Base-by-base conservation (phyloP, 2,888 invertebrate species). In the Eupithecia abbreviata region DNA sequence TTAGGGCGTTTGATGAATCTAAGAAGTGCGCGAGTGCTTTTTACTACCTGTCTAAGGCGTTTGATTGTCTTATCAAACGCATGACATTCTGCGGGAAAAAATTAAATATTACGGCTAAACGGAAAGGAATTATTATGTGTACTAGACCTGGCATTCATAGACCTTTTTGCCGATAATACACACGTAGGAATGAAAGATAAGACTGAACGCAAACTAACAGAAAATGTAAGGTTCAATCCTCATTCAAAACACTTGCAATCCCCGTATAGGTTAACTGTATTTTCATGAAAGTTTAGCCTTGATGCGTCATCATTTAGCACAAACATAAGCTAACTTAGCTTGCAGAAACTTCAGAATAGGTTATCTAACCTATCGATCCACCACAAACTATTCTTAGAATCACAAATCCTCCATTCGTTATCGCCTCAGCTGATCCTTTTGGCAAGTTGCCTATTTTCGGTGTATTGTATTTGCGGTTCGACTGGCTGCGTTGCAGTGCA, bases 341-440 rank as follows among this genome's bases (percentile, higher is more conserved):
- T 15, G 42, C 43, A 9, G 12, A 43, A 68, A 49, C 42, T 66
- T 47, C 45, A 69, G 13, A 62, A 69, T 18, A 75, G 72, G 58
- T 68, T 62, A 47, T 69, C 58, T 67, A 72, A 67, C 71, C 12
- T 70, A 75, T 77, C 73, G 73, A 77, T 75, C 74, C 72, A 74
- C 73, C 73, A 67, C 41, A 45, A 62, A 70, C 73, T 78, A 75
- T 78, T 73, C 72, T 76, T 74, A 49, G 74, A 76, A 69, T 76
- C 55, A 55, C 73, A 74, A 78, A 55, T 72, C 58, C 73, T 73
- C 49, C 66, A 45, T 69, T 65, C 47, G 51, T 74, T 73, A 75
- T 69, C 73, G 66, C 73, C 51, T 65, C 76, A 74, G 76, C 78
- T 78, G 78, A 66, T 74, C 73, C 42, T 67, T 73, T 76, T 76